A percentile compares a stretch with the other conserved stretches of the same genome.
Conservation (phyloP, 2,888 invertebrate species). For the Callyntrura guangdongensis region DNA sequence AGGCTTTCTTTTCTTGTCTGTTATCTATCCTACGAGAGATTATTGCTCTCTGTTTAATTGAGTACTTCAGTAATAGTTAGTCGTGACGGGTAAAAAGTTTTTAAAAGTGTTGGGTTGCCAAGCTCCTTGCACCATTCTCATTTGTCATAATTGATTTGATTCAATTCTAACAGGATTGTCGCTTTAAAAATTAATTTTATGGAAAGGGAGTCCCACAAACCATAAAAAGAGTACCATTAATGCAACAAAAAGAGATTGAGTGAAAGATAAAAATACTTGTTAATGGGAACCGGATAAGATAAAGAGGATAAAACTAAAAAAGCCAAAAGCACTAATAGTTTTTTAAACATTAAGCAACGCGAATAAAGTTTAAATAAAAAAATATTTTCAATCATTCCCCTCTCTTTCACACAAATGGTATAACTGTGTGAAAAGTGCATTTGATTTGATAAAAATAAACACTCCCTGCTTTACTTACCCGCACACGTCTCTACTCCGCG, state of each 20-base stretch:
- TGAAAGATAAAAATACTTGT: background rate
- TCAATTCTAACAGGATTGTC: background rate
- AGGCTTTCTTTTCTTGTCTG: background rate
- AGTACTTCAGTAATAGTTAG: background rate
- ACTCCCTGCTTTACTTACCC: background rate
- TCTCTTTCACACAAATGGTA: background rate
- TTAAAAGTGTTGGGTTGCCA: slow-evolving; percentile 34
- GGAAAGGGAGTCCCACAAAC: background rate
- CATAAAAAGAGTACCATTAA: background rate
- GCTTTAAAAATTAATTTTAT: background rate
- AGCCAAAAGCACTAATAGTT: background rate
- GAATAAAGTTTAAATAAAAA: background rate
- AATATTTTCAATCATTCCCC: no score
- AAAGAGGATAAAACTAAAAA: background rate
- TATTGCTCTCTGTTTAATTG: background rate
- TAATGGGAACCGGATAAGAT: slow-evolving; percentile 55
- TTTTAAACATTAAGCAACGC: background rate
- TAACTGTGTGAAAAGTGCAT: slow-evolving; percentile 12
- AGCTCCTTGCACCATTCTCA: slow-evolving; percentile 37
- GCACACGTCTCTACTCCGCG: background rate
- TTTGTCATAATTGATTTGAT: slow-evolving; percentile 67
- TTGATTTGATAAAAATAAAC: slow-evolving; percentile 41
- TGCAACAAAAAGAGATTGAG: background rate
- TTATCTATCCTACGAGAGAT: background rate
- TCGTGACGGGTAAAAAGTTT: background rate